Base-by-base conservation (phyloP, 2,113 vertebrate species). In the Nerophis lumbriciformis region DNA sequence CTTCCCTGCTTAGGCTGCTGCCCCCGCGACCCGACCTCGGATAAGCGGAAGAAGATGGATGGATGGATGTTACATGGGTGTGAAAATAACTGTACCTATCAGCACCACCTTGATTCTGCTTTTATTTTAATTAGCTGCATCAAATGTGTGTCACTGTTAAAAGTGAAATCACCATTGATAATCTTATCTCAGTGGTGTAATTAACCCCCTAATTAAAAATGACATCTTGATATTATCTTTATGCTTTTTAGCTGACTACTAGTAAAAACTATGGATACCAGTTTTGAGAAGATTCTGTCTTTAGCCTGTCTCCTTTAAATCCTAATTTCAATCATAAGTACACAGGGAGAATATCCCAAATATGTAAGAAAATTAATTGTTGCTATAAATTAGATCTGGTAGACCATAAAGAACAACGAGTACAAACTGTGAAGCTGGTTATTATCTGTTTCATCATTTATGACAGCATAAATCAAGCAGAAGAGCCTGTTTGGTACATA, bases 401-500 rank as follows among this genome's bases (percentile, higher is more conserved):
- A 42, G 52, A 61, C 37, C 3, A 52, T 10, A n/a, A 47, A 64
- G 59, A 55, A 73, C 74, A 80, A 76, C 68, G 72, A 66, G 72
- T 35, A 54, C 11, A 11, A 63, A 61, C 58, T 52, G 66, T 15
- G 48, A 8, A 58, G 53, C 51, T 50, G 44, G 21, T 77, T 61
- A 63, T 72, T 69, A 65, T 58, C 11, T 16, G 66, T 80, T 65
- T 56, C 52, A 69, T 75, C 63, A 66, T 51, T 52, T 47, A 0
- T 0, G 53, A 69, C 38, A 37, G 8, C 21, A 63, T 53, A 48
- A 72, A 76, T 76, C 61, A 58, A 28, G 28, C 28, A 28, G 2
- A 28, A 28, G 28, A 3, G 28, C 28, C 28, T 28, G 28, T 28
- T 28, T 28, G 71, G 66, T 62, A 19, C 59, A 62, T 68, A 28